phyloP scores from a whole-genome alignment of 2,113 vertebrate species.

The Dicerorhinus sumatrensis region DNA sequence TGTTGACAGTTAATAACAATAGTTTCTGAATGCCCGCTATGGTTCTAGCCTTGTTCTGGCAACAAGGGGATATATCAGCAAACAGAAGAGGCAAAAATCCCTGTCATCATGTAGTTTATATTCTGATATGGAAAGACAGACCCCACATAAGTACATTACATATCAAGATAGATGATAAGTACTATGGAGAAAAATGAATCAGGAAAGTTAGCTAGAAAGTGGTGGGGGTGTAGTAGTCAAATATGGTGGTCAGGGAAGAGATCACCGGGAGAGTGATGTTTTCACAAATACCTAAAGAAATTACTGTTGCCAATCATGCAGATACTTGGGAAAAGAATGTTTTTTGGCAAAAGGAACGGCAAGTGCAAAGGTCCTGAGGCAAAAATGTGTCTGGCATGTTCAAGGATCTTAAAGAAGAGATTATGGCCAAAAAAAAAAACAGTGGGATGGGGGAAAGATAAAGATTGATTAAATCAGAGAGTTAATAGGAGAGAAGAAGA shows the following conservation, averaged over 20 bases:
- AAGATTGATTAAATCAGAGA: background rate
- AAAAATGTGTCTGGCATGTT: background rate
- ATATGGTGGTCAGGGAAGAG: background rate
- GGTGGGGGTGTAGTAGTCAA: background rate
- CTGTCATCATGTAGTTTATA: background rate
- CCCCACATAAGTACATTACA: background rate
- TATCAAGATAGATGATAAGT: background rate
- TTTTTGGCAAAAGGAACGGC: background rate
- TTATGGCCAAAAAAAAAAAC: background rate
- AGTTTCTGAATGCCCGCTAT: background rate
- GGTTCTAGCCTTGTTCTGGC: background rate
- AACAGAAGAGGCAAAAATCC: background rate
- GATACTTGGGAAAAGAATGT: background rate
- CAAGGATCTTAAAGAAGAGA: background rate
- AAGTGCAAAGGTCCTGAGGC: background rate
- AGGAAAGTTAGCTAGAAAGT: background rate
- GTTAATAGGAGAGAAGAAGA: background rate
- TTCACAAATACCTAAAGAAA: background rate
- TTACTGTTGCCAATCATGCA: background rate
- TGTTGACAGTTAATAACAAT: background rate
- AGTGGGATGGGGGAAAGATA: background rate
- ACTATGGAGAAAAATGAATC: background rate
- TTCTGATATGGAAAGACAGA: background rate
- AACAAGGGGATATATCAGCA: background rate
- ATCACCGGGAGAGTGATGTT: background rate